A percentile compares a stretch with the other conserved stretches of the same genome.
Evolutionary conservation across 2,888 invertebrate genomes (phyloP).

Genomic region (Cataglyphis cursor): DNA sequence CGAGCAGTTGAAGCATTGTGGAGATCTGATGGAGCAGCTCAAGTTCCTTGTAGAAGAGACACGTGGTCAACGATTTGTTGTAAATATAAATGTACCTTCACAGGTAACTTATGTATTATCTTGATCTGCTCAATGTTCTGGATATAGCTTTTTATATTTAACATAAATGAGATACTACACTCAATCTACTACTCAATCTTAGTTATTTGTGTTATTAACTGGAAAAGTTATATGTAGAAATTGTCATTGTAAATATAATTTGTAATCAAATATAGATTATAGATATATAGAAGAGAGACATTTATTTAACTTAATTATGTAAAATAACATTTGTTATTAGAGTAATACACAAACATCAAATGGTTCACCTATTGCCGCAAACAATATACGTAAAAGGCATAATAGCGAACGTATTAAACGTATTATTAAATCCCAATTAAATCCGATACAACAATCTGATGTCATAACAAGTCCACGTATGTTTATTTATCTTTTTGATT

Average conservation of each 20-base stretch:
- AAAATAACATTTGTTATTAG: conserved; percentile 58
- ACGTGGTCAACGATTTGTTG: conserved; percentile 83
- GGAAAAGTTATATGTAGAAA: not conserved
- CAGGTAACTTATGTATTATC: conserved; percentile 68
- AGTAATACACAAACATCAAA: conserved; percentile 74
- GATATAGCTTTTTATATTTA: not conserved
- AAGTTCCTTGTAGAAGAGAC: conserved; percentile 83
- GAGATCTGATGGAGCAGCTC: conserved; percentile 83
- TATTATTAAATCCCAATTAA: conserved; percentile 71
- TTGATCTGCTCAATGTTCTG: not conserved
- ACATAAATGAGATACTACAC: not conserved
- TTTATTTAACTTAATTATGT: not conserved
- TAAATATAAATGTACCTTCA: conserved; percentile 85
- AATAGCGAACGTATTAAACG: conserved; percentile 81
- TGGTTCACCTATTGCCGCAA: conserved; percentile 81
- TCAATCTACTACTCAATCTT: not conserved
- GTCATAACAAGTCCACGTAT: conserved; percentile 64
- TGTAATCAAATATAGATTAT: not conserved
- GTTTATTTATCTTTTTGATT: not conserved
- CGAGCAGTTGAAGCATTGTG: conserved; percentile 81
- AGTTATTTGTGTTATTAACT: not conserved
- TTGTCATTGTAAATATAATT: not conserved
- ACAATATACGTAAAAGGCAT: conserved; percentile 80
- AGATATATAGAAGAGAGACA: no score
- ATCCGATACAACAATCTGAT: conserved; percentile 58